Evolutionary conservation across 2,797 vertebrate species (phyloP), one percentile per base, ranked within the genome.

Genomic region (Loris lydekkerianus): DNA sequence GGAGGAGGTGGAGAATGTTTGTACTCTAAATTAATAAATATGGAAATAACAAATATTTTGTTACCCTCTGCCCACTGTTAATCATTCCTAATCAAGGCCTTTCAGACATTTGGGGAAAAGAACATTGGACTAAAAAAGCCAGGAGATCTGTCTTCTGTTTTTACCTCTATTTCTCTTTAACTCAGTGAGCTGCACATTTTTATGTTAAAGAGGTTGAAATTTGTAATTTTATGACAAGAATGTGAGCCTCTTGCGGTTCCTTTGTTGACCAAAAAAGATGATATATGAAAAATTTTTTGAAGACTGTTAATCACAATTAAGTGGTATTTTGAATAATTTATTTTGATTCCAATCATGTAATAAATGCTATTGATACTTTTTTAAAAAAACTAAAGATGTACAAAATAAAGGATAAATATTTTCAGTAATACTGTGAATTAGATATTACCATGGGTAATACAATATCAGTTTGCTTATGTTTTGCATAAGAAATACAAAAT

Each of bases 1-100:
- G 13, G 98, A 99, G 60, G 98, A 99, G 98, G 99, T 99, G 98
- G 0, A 15, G 11, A 63, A 58, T 65, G 1, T 65, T 43, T 89
- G 31, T 53, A 27, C 14, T 73, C 14, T 37, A 73, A 17, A 73
- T 85, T 85, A 86, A 49, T 43, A 61, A 86, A 49, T 43, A 61
- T 13, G n/a, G 53, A 92, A 85, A 82, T 61, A 69, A 65, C 43
- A 93, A 76, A 29, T 10, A 49, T n/a, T 92, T 86, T 86, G 67
- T 34, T 86, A 53, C 4, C 23, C 21, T 76, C 46, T 34, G 2
- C 31, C 5, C 73, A 10, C 7, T 40, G 0, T 69, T 25, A 34
- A 14, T 58, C 58, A 61, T 60, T 76, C 53, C 23, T 72, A 58
- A 87, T 34, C 4, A 18, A 89, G 63, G 25, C 8, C 80, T 91